A percentile compares a stretch with the other conserved stretches of the same genome.
Evolutionary conservation across 1,140 invertebrate species (phyloP).

Genomic region (Oscheius sp.): DNA sequence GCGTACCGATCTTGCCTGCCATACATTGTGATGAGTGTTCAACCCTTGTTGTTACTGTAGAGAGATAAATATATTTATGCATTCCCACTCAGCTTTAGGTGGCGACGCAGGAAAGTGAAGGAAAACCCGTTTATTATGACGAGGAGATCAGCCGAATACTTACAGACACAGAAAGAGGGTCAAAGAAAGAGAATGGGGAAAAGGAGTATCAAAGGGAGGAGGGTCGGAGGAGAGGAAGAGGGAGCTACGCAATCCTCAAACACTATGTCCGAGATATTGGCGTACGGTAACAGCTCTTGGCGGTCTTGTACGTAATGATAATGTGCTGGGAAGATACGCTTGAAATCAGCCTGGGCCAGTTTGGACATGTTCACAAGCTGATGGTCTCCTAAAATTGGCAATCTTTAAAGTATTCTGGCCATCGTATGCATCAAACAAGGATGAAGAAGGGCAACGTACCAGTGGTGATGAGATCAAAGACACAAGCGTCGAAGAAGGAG

Average conservation of each 20-base stretch:
- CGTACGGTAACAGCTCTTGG: neutral
- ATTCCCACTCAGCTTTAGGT: too few species aligned
- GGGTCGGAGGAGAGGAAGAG: neutral
- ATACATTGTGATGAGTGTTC: neutral
- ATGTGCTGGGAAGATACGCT: neutral
- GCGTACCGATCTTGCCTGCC: neutral
- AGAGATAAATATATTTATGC: constrained; percentile 1
- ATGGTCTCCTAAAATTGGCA: constrained; percentile 12
- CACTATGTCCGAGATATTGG: neutral
- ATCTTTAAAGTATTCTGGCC: too few species aligned
- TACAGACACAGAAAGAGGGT: neutral
- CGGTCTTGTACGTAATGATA: neutral
- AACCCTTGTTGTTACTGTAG: neutral
- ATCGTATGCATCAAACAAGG: too few species aligned
- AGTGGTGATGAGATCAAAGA: constrained; percentile 26
- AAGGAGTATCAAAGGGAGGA: neutral
- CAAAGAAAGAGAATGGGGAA: too few species aligned
- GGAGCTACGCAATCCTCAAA: neutral
- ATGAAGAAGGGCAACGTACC: neutral
- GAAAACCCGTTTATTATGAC: neutral
- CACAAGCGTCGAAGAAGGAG: constrained; percentile 19
- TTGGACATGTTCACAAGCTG: constrained; percentile 4
- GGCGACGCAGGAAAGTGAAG: too few species aligned
- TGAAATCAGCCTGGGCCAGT: constrained; percentile 22
- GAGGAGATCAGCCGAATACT: neutral